Base-by-base conservation (phyloP, 1,140 invertebrate species). In the Drosophila obscura region DNA sequence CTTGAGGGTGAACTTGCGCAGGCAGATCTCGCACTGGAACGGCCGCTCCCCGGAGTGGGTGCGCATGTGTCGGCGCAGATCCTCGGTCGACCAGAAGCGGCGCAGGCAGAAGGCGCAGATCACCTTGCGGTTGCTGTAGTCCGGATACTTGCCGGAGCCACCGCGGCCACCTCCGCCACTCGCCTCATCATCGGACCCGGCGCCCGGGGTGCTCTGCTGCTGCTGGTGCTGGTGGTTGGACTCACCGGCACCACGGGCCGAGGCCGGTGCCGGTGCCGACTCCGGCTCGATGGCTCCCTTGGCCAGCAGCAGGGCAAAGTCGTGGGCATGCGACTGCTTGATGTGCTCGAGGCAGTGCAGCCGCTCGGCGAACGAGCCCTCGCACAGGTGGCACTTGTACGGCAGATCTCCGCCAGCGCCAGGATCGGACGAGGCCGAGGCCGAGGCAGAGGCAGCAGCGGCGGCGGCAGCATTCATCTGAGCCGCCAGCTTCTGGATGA, bases 301-400 rank as follows among this genome's bases (percentile, higher is more conserved):
- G 48, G 94, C 94, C 63, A 97, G 93, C 1, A 97, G 92, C 59
- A 96, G 92, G 16, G 96, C 94, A 83, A 96, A 97, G 46, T 96
- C 96, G 0, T 94, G 91, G 0, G 94, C 91, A 76, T 98, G 97
- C 35, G 92, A 92, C 4, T 94, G 92, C 62, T 95, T 95, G 61
- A 98, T 95, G 88, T 99, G 98, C 15, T 95, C 94, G 26, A 98
- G 92, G 35, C 96, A 96, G 7, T 96, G 95, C 55, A 95, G 93
- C 0, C 97, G 93, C 28, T 96, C 95, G 0, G 94, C 93, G 81
- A 96, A 98, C 0, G 97, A 96, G 9, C 94, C 95, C 76, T 98
- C 97, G 91, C 97, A 98, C 0, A 98, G 93, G 92, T 98, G 97
- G 85, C 97, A 99, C 90, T 98, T 98, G 93, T 97, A 98, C 0